These are phyloP conservation scores for Drosophila trapezifrons DNA, from an alignment of 1,140 invertebrate genomes.

Conservation along the genomic window DNA sequence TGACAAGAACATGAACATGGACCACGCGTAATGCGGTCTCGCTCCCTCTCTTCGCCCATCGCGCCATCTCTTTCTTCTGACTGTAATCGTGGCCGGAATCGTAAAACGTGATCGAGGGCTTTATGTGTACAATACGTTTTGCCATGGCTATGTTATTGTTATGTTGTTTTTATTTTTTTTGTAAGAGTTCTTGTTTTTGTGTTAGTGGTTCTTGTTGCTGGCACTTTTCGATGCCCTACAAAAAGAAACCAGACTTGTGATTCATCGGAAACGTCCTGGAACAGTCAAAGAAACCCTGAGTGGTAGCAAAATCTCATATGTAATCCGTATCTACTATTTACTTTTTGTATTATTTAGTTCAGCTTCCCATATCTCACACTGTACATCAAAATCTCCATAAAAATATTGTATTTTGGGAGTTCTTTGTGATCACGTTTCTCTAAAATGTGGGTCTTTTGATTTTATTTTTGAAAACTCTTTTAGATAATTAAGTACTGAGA, in stretches of 20 bases:
- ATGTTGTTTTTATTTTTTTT: constrained; percentile 33
- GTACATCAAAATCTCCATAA: neutral
- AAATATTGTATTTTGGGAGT: constrained; percentile 6
- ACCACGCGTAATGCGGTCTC: constrained; percentile 73
- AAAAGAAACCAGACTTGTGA: constrained; percentile 4
- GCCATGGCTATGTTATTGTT: constrained; percentile 53
- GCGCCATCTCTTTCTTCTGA: constrained; percentile 36
- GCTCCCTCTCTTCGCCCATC: constrained; percentile 5
- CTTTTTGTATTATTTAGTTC: neutral
- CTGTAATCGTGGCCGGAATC: constrained; percentile 76
- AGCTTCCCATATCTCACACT: neutral
- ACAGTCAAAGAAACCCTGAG: neutral
- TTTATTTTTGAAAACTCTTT: neutral
- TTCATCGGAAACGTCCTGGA: constrained; percentile 7
- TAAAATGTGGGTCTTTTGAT: neutral
- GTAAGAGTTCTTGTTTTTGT: constrained; percentile 18
- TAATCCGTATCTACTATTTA: neutral
- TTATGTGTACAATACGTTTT: constrained; percentile 71
- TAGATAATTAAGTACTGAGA: neutral
- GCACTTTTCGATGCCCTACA: constrained; percentile 53
- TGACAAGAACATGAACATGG: constrained; percentile 65
- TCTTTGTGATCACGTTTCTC: neutral
- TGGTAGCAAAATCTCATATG: neutral
- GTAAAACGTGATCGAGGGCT: constrained; percentile 81
- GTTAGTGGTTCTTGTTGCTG: constrained; percentile 42